Base-by-base conservation (phyloP, 2,888 invertebrate species). In the Eristalis intricaria region DNA sequence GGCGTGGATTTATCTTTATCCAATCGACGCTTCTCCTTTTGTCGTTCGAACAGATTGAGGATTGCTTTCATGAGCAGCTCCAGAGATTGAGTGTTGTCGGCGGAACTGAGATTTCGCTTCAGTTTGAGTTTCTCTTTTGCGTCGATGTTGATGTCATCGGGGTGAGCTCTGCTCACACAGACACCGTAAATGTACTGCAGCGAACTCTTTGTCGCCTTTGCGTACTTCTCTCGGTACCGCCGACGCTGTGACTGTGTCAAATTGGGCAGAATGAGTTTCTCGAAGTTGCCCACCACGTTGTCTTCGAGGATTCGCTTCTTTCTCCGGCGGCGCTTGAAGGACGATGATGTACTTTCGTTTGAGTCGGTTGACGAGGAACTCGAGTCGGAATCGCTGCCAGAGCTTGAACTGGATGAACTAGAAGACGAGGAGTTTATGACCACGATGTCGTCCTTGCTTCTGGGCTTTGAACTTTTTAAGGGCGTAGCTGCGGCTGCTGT, bases 1-100 rank as follows among this genome's bases (percentile, higher is more conserved):
- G 38, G 13, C 10, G 35, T 43, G 40, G 69, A 26, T 23, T 77
- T 85, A 13, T 63, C 77, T 60, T 84, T 87, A 2, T 13, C 38
- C 32, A 65, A 64, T 8, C 65, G 32, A 11, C 76, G 74, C 19
- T 74, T 77, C 73, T 89, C 89, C 15, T 88, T 89, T 40, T 91
- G 90, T 61, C 90, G 89, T 76, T 90, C 90, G 4, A 91, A 90
- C 69, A 92, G 91, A 70, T 90, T 91, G 1, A 91, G 90, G 23
- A 92, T 91, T 84, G 92, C 91, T 15, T 89, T 90, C 83, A 91
- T 85, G 2, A 93, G 89, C 74, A 92, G 92, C 60, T 92, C 91
- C n/a, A 93, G 86, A 1, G 90, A 90, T 76, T 90, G 66, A 0
- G 90, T 90, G 89, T 91, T 91, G 73, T 93, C 90, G 1, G 74